Conservation (phyloP, 2,888 invertebrate species). For the Chironomus tentans region DNA sequence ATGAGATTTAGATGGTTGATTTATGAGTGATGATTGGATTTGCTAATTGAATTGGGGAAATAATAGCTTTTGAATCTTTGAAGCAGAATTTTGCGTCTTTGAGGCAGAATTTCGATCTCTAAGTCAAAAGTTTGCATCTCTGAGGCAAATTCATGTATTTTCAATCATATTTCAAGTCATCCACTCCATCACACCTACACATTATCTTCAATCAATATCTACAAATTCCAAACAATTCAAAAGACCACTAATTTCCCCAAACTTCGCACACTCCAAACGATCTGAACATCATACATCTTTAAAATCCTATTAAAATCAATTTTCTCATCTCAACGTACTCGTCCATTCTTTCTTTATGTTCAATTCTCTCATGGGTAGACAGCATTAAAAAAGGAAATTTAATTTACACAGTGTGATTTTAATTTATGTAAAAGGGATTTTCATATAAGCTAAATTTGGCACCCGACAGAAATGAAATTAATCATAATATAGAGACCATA, state of each 20-base stretch:
- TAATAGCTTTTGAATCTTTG: no score
- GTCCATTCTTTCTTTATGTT: no score
- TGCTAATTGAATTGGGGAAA: no score
- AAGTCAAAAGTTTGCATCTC: neutral
- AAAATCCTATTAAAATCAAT: no score
- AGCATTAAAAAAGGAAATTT: neutral
- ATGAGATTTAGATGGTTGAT: no score
- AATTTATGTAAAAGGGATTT: neutral
- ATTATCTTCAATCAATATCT: no score
- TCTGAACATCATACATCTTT: neutral
- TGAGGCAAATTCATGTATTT: neutral
- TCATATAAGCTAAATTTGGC: slow-evolving; percentile 1
- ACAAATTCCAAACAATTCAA: no score
- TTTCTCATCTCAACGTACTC: no score
- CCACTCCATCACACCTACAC: no score
- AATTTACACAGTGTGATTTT: neutral
- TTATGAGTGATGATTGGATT: no score
- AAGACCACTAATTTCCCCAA: neutral
- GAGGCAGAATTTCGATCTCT: neutral
- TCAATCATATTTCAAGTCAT: no score
- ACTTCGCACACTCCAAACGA: neutral
- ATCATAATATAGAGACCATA: neutral
- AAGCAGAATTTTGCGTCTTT: no score
- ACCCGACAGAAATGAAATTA: neutral
- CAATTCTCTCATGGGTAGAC: neutral